Percentiles rank a stretch among this genome's conserved stretches.
Evolutionary conservation across 2,888 invertebrate genomes (phyloP).

Genomic region (Lampropteryx suffumata): DNA sequence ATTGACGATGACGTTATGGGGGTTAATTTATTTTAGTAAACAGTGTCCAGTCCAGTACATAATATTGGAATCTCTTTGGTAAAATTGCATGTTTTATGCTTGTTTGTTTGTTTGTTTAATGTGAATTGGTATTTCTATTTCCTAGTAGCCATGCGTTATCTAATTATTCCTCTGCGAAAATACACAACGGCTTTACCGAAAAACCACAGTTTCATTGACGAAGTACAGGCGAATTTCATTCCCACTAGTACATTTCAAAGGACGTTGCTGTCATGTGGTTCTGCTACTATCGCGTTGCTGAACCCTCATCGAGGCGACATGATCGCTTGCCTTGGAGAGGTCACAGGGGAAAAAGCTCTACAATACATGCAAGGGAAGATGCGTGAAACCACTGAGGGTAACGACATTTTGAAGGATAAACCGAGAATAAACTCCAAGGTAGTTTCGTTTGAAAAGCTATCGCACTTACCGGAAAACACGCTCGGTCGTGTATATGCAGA

Average conservation of each 20-base stretch:
- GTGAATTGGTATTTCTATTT: neutral
- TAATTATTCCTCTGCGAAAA: slow-evolving; percentile 38
- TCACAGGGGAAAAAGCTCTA: slow-evolving; percentile 90
- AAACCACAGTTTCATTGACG: slow-evolving; percentile 80
- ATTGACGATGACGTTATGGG: no score
- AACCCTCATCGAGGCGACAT: slow-evolving; percentile 94
- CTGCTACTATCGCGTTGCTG: slow-evolving; percentile 91
- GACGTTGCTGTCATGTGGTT: slow-evolving; percentile 90
- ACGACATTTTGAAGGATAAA: slow-evolving; percentile 87
- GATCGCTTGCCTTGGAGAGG: slow-evolving; percentile 97
- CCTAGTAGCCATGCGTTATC: slow-evolving; percentile 39
- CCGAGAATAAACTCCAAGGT: slow-evolving; percentile 94
- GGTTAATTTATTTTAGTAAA: no score
- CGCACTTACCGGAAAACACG: slow-evolving; percentile 88
- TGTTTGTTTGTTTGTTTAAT: neutral
- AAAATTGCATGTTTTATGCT: no score
- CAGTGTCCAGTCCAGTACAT: no score
- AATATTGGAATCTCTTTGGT: no score
- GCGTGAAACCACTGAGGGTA: slow-evolving; percentile 89
- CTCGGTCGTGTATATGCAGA: slow-evolving; percentile 93
- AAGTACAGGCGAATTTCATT: slow-evolving; percentile 85
- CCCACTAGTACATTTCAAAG: slow-evolving; percentile 88
- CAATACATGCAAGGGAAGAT: slow-evolving; percentile 88
- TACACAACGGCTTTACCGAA: slow-evolving; percentile 39
- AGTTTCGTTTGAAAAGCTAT: slow-evolving; percentile 88